Evolutionary conservation across 1,140 invertebrate genomes (phyloP).

Genomic region (Drosophila erecta): DNA sequence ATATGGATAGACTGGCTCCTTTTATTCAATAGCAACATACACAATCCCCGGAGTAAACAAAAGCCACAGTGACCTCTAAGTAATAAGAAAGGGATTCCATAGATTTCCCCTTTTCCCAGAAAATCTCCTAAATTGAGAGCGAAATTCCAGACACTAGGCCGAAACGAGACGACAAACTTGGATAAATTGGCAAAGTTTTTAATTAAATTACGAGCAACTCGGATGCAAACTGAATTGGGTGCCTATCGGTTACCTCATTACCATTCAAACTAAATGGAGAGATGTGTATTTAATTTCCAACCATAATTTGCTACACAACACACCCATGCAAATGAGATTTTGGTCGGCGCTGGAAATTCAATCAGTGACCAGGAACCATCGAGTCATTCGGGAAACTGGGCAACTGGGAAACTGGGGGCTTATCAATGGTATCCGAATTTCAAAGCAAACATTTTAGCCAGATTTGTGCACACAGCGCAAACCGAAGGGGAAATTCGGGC

Average conservation of each 20-base stretch:
- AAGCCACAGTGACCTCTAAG: neutral
- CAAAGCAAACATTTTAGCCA: slow-evolving; percentile 79
- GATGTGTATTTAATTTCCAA: slow-evolving; percentile 71
- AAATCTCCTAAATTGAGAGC: slow-evolving; percentile 1
- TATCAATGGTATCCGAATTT: slow-evolving; percentile 79
- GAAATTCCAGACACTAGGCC: neutral
- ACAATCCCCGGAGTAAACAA: neutral
- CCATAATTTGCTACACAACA: slow-evolving; percentile 63
- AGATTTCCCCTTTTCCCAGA: neutral
- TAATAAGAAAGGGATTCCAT: neutral
- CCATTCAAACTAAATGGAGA: slow-evolving; percentile 12
- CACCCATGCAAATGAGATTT: slow-evolving; percentile 13
- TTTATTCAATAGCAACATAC: slow-evolving; percentile 1
- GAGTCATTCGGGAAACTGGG: slow-evolving; percentile 4
- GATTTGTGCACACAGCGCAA: slow-evolving; percentile 54
- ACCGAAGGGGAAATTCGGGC: slow-evolving; percentile 3
- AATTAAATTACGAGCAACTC: slow-evolving; percentile 30
- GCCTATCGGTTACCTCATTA: slow-evolving; percentile 40
- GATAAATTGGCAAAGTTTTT: slow-evolving; percentile 30
- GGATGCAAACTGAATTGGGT: neutral
- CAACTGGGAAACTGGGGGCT: slow-evolving; percentile 36
- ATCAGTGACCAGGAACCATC: slow-evolving; percentile 55
- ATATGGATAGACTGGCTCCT: too few species aligned
- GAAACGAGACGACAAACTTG: slow-evolving; percentile 6
- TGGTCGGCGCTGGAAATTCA: slow-evolving; percentile 61